A percentile compares a stretch with the other conserved stretches of the same genome.
phyloP scores from a whole-genome alignment of 2,888 invertebrate genomes.

The Noctuana brunneofusca region DNA sequence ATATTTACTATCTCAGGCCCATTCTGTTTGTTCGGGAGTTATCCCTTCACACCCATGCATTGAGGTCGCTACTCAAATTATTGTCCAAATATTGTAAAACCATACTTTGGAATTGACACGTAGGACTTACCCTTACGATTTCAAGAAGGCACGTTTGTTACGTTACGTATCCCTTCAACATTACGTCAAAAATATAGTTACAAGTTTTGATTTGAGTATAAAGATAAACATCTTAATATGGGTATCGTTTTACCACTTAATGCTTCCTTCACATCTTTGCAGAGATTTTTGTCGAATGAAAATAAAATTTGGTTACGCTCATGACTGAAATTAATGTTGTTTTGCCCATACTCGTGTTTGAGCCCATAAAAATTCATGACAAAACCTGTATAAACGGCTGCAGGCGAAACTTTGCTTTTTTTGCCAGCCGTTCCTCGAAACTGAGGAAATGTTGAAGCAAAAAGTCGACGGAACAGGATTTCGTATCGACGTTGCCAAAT shows the following conservation, averaged over 20 bases:
- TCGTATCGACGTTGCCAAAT: slow-evolving; percentile 79
- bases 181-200: slow-evolving; percentile 6
- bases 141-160: slow-evolving; percentile 23
- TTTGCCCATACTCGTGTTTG: slow-evolving; percentile 54
- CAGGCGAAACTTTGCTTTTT: slow-evolving; percentile 73
- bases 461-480: slow-evolving; percentile 79
- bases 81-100: slow-evolving; percentile 63
- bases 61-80: slow-evolving; percentile 71
- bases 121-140: slow-evolving; percentile 37
- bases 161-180: background rate
- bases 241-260: slow-evolving; percentile 14
- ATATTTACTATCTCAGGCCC: slow-evolving; percentile 70
- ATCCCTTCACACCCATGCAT: slow-evolving; percentile 75
- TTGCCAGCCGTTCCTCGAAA: slow-evolving; percentile 76
- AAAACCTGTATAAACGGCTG: slow-evolving; percentile 79
- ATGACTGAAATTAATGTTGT: slow-evolving; percentile 66
- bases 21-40: slow-evolving; percentile 75
- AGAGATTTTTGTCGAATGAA: slow-evolving; percentile 15
- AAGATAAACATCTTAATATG: background rate
- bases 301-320: slow-evolving; percentile 53
- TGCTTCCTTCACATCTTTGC: slow-evolving; percentile 13
- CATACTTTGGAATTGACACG: slow-evolving; percentile 60
- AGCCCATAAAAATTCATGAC: slow-evolving; percentile 76
- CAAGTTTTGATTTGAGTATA: background rate
- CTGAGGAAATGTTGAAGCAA: slow-evolving; percentile 76